Percentiles rank a stretch among this genome's conserved stretches.
Conservation (phyloP, 2,888 invertebrate species). For the Drosophila formosana region DNA sequence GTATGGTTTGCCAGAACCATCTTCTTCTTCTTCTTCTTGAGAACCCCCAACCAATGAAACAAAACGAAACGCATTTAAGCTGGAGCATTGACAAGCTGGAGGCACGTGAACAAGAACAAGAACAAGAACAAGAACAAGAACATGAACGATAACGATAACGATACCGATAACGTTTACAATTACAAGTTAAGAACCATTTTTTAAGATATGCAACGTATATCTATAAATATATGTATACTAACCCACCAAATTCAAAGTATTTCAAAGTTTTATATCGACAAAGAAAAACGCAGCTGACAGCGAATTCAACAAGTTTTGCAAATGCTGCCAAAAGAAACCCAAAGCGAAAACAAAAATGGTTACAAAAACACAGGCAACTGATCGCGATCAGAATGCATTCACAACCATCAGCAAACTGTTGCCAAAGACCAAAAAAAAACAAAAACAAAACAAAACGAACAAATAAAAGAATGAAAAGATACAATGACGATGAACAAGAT, state of each 20-base stretch:
- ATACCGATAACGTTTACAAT: slow-evolving; percentile 65
- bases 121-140: slow-evolving; percentile 4
- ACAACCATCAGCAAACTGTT: slow-evolving; percentile 5
- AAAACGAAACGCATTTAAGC: slow-evolving; percentile 60
- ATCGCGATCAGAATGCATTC: slow-evolving; percentile 3
- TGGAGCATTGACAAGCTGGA: slow-evolving; percentile 28
- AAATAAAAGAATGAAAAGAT: neutral
- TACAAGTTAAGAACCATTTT: slow-evolving; percentile 72
- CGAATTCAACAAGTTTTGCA: slow-evolving; percentile 26
- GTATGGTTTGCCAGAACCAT: slow-evolving; percentile 26
- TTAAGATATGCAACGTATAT: slow-evolving; percentile 70
- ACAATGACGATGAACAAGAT: neutral
- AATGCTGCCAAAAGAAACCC: slow-evolving; percentile 25
- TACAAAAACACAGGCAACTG: slow-evolving; percentile 2
- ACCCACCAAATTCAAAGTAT: slow-evolving; percentile 82
- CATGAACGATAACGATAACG: slow-evolving; percentile 5
- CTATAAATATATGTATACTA: slow-evolving; percentile 79
- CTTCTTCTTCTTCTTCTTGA: slow-evolving; percentile 14
- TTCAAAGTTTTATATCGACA: slow-evolving; percentile 74
- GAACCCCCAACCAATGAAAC: slow-evolving; percentile 28
- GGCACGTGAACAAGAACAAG: slow-evolving; percentile 7
- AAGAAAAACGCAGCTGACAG: slow-evolving; percentile 30
- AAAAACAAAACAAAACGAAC: neutral
- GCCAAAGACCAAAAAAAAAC: slow-evolving; percentile 18
- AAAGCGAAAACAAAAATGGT: slow-evolving; percentile 16